phyloP scores from a whole-genome alignment of 2,888 invertebrate species.

The Drosophila parthenogenetica region DNA sequence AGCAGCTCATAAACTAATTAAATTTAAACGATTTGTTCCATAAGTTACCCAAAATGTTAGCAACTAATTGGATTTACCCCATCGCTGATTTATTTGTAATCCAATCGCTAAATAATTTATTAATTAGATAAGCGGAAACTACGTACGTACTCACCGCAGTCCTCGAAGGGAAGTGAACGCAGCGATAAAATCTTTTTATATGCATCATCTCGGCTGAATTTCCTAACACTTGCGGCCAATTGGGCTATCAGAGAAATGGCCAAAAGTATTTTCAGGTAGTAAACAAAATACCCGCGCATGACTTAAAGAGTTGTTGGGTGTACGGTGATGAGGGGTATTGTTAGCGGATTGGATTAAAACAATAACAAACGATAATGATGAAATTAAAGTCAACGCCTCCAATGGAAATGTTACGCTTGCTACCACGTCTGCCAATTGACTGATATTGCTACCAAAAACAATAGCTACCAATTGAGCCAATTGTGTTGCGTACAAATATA shows the following conservation, averaged over 20 bases:
- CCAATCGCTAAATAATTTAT: background rate
- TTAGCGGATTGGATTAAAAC: slow-evolving; percentile 3
- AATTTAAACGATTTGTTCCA: background rate
- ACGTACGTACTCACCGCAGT: slow-evolving; percentile 75
- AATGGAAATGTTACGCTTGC: slow-evolving; percentile 49
- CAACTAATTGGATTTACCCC: background rate
- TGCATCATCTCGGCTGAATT: slow-evolving; percentile 34
- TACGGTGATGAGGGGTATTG: slow-evolving; percentile 3
- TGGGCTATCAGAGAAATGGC: slow-evolving; percentile 40
- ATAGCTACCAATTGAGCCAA: slow-evolving; percentile 9
- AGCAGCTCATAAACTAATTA: too few relatives aligned
- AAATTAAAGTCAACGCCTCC: slow-evolving; percentile 15
- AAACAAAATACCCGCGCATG: slow-evolving; percentile 63
- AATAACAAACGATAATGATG: slow-evolving; percentile 58
- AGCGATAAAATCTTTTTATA: slow-evolving; percentile 51
- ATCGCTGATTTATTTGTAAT: slow-evolving; percentile 3
- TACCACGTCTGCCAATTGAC: slow-evolving; percentile 53
- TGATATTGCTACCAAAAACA: slow-evolving; percentile 39
- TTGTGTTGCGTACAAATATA: slow-evolving; percentile 39
- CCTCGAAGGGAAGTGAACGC: slow-evolving; percentile 77
- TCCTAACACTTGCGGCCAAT: slow-evolving; percentile 24
- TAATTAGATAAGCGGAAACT: slow-evolving; percentile 9
- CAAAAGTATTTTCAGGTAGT: slow-evolving; percentile 68
- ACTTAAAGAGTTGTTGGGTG: slow-evolving; percentile 45
- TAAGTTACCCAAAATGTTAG: background rate